Conservation (phyloP, 1,140 invertebrate genomes). For the Aphaenogaster ashmeadi region DNA sequence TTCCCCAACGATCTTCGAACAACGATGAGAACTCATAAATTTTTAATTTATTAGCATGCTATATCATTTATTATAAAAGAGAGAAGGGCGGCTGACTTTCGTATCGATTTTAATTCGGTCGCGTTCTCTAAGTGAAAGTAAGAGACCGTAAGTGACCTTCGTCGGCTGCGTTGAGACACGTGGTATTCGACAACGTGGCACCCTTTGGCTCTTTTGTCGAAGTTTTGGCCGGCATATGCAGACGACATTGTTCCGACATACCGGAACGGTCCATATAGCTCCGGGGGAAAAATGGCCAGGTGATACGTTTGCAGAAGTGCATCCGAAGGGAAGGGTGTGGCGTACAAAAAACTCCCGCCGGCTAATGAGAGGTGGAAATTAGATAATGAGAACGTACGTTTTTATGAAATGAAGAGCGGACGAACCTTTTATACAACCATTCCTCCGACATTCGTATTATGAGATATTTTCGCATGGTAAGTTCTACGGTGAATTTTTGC, state of each 20-base stretch:
- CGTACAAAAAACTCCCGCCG: conserved; percentile 41
- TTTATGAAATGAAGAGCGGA: conserved; percentile 46
- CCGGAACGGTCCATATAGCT: conserved; percentile 26
- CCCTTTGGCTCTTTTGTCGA: conserved; percentile 55
- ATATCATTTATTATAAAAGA: not conserved
- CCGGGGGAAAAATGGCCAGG: conserved; percentile 41
- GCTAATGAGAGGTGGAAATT: conserved; percentile 56
- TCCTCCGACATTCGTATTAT: conserved; percentile 14
- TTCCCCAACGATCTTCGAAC: not conserved
- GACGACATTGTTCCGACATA: conserved; percentile 47
- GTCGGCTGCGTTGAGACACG: conserved; percentile 19
- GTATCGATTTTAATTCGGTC: conserved; percentile 40
- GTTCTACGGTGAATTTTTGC: conserved; percentile 28
- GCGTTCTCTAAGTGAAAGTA: conserved; percentile 12
- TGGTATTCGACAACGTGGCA: conserved; percentile 33
- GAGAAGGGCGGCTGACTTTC: not conserved
- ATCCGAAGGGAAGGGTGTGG: conserved; percentile 11
- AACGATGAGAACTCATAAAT: not conserved
- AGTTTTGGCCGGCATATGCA: conserved; percentile 37
- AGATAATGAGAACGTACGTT: conserved; percentile 58
- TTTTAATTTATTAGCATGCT: not conserved
- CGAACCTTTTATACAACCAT: conserved; percentile 11
- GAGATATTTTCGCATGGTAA: conserved; percentile 38
- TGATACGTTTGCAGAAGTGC: conserved; percentile 54
- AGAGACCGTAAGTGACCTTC: conserved; percentile 27